Evolutionary conservation across 2,797 vertebrate genomes (phyloP), one percentile per base, ranked within the genome.

Genomic region (Acrossocheilus wenchowensis): DNA sequence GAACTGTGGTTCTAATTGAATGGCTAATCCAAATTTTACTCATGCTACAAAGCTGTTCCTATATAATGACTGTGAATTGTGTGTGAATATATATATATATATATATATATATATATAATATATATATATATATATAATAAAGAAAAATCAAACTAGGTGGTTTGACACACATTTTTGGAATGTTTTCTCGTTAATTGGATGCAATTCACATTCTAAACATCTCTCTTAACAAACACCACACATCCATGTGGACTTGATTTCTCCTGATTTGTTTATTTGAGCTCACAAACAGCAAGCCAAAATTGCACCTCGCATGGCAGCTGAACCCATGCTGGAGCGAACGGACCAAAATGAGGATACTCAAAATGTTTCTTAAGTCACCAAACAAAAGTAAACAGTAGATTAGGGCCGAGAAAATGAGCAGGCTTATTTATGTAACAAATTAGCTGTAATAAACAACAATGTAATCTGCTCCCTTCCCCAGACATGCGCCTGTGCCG

Each of bases 361-460:
- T 88, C 82, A 75, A 91, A 91, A 88, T 84, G 89, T 89, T 91
- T 92, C 89, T 93, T 87, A 91, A 94, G 93, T 95, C 94, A 95
- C 95, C 94, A 92, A 93, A 90, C 95, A 93, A 95, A 96, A 93
- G 93, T 94, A 96, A 94, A 96, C 95, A 93, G 96, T 94, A 90
- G 95, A 96, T 96, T 96, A 95, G 95, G 95, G 93, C 95, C 93
- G 92, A 93, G 93, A 93, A 96, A 96, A 97, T 96, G 97, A 95
- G 93, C 91, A 79, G 93, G 91, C 94, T 95, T 96, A 95, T 96
- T 95, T 95, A 95, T 90, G 89, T 96, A 97, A 96, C 97, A 97
- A 98, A 97, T 97, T 96, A 97, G 96, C 95, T 96, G 95, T 96
- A 97, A 96, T 97, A 96, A 97, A 96, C 96, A 89, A 95, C 93